Evolutionary conservation across 2,888 invertebrate genomes (phyloP), one percentile per base, ranked within the genome.

Genomic region (Neria commutata): DNA sequence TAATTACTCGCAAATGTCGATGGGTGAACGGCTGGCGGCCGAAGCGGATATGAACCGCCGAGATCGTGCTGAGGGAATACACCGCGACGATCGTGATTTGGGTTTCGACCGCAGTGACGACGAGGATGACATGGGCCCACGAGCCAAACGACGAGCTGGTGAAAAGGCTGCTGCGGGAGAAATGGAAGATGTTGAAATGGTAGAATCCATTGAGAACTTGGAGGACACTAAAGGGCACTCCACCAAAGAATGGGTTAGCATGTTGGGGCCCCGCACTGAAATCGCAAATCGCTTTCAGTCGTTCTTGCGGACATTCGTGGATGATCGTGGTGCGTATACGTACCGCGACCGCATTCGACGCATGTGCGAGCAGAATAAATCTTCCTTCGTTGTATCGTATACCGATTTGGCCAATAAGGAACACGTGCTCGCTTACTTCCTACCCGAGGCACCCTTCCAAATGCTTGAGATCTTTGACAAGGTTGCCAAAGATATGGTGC

Each of bases 171-270:
- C 95, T 0, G 87, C 87, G 61, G 93, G 91, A 1, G 87, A 88
- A 45, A 84, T 89, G 10, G 92, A 91, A 56, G 91, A 91, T 70
- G 83, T 86, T 21, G 94, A 94, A 83, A 91, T 92, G 85, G 89
- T 95, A 46, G 98, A 98, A 83, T 94, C 96, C 56, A 97, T 99
- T 64, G 98, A 99, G 80, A 98, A 98, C 83, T 84, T 99, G 29
- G 98, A 98, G 79, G 98, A 99, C 73, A 97, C 96, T 4, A 95
- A 97, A 77, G 99, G 98, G 0, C 91, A 97, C 76, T 87, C 92
- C 0, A 91, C 94, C 2, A 91, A 94, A 72, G 98, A 99, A 73
- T 99, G 98, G 96, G 97, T 99, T 0, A 89, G 91, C 55, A 94
- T 97, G 92, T 83, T 96, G 68, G 98, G 95, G 1, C 97, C 98